A percentile compares a stretch with the other conserved stretches of the same genome.
Evolutionary conservation across 2,888 invertebrate species (phyloP).

Genomic region (Mythimna lalbum): DNA sequence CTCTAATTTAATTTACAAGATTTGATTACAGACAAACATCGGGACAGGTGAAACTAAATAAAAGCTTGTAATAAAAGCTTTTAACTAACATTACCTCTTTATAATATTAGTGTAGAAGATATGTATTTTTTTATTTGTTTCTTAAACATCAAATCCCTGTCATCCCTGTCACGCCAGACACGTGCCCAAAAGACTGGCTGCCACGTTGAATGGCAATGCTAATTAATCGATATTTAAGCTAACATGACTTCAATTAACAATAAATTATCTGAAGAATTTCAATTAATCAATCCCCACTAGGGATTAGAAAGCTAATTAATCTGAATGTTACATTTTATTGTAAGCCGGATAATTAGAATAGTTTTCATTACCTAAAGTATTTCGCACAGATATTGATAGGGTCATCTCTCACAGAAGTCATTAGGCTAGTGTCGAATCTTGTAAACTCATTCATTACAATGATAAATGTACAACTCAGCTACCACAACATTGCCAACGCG

Average conservation of each 20-base stretch:
- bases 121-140: no score
- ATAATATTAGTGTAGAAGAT: no score
- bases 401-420: constrained; percentile 4
- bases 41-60: no score
- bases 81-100: no score
- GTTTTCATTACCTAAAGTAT: constrained; percentile 1
- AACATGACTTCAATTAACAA: neutral
- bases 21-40: no score
- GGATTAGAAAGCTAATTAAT: no score
- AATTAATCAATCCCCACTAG: neutral
- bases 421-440: constrained; percentile 13
- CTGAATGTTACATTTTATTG: neutral
- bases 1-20: no score
- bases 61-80: no score
- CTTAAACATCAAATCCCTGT: no score
- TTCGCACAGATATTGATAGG: constrained; percentile 19
- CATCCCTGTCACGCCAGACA: no score
- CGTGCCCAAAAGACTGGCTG: no score
- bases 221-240: neutral
- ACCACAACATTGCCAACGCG: neutral
- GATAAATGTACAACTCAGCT: constrained; percentile 4
- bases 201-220: no score
- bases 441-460: constrained; percentile 1
- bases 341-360: neutral
- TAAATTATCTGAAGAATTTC: constrained; percentile 24